Percentiles rank a stretch among this genome's conserved stretches.
phyloP scores from a whole-genome alignment of 2,797 vertebrate species.

The Heteromormyrus szaboi region DNA sequence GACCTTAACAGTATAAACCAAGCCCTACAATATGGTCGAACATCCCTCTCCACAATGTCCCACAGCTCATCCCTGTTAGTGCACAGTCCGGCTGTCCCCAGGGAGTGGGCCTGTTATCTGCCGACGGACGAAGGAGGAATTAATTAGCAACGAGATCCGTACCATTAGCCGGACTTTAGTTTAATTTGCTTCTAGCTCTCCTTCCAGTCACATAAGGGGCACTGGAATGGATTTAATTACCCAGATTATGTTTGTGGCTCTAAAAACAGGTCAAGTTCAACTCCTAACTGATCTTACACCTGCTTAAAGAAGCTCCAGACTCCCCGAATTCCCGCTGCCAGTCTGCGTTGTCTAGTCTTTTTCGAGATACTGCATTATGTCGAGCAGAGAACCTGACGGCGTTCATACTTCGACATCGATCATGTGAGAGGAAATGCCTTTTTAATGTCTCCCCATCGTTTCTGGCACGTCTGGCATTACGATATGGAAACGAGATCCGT shows the following conservation, averaged over 20 bases:
- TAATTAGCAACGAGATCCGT: conserved; percentile 13
- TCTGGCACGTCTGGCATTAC: conserved; percentile 6
- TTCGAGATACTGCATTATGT: background rate
- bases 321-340: background rate
- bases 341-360: background rate
- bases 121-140: conserved; percentile 3
- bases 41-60: background rate
- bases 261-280: background rate
- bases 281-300: background rate
- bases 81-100: background rate
- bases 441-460: conserved; percentile 21
- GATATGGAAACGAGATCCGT: background rate
- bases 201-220: background rate
- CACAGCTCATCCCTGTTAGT: background rate
- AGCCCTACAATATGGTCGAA: background rate
- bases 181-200: conserved; percentile 8
- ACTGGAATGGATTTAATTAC: conserved; percentile 19
- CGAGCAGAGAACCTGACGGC: background rate
- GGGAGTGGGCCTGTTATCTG: background rate
- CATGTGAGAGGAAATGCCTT: conserved; percentile 16
- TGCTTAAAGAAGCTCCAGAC: background rate
- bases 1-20: background rate
- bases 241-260: conserved; percentile 12
- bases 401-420: background rate
- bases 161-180: conserved; percentile 7